A percentile compares a stretch with the other conserved stretches of the same genome.
Conservation (phyloP, 2,888 invertebrate genomes). For the Trisateles emortualis region DNA sequence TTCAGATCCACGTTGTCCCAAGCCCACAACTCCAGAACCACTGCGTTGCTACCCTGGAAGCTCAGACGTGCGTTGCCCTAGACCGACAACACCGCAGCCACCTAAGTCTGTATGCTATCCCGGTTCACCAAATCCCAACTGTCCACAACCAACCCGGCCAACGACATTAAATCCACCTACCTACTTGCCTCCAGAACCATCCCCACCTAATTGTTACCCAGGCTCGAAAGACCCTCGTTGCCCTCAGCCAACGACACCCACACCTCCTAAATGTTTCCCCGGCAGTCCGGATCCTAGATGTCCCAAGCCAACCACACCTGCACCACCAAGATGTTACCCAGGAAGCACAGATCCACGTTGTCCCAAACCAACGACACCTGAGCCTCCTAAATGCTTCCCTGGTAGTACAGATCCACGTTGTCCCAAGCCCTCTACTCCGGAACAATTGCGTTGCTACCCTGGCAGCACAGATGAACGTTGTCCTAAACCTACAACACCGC, state of each 20-base stretch:
- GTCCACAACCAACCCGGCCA: constrained; percentile 47
- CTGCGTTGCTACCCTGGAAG: constrained; percentile 42
- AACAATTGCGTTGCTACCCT: no score
- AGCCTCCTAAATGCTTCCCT: constrained; percentile 49
- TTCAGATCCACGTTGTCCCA: constrained; percentile 55
- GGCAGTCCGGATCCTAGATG: constrained; percentile 70
- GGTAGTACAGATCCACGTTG: constrained; percentile 52
- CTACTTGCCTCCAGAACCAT: constrained; percentile 36
- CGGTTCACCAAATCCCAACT: constrained; percentile 42
- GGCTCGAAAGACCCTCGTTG: constrained; percentile 59
- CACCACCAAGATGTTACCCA: constrained; percentile 36
- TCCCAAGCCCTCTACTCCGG: constrained; percentile 27
- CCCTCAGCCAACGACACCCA: constrained; percentile 53
- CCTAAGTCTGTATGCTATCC: constrained; percentile 44
- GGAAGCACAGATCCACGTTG: constrained; percentile 56
- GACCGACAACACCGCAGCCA: constrained; percentile 44
- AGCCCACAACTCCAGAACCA: constrained; percentile 43
- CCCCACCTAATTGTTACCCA: constrained; percentile 56
- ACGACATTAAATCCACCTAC: constrained; percentile 52
- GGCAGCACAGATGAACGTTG: constrained; percentile 37
- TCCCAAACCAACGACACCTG: constrained; percentile 38
- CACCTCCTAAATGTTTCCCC: constrained; percentile 57
- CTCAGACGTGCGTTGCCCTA: constrained; percentile 55
- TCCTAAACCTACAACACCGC: constrained; percentile 37
- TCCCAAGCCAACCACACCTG: constrained; percentile 48